These are phyloP conservation scores for Lapara coniferarum DNA, from an alignment of 2,888 invertebrate species.

Conservation along the genomic window DNA sequence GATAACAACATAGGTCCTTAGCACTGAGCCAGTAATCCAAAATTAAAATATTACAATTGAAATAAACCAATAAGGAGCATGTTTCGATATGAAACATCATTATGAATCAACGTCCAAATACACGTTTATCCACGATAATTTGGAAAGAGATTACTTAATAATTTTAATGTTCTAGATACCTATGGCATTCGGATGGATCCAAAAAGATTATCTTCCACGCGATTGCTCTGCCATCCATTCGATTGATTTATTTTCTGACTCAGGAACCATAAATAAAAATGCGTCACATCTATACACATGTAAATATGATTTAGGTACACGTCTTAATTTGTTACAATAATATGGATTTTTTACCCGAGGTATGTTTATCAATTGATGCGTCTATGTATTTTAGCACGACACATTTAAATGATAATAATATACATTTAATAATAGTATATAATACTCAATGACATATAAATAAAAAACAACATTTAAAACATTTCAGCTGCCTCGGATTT, in stretches of 20 bases:
- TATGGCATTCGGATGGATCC: neutral
- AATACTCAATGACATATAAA: no score
- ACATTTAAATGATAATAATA: no score
- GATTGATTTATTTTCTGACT: conserved; percentile 20
- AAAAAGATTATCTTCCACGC: conserved; percentile 15
- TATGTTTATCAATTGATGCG: neutral
- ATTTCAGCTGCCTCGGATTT: neutral
- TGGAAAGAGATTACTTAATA: neutral
- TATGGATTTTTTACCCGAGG: neutral
- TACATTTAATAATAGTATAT: no score
- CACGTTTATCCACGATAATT: no score
- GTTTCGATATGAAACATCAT: no score
- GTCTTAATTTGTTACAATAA: neutral
- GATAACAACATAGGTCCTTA: no score
- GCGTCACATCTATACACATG: conserved; percentile 8
- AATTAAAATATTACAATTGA: no score
- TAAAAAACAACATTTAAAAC: no score
- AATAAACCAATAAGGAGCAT: no score
- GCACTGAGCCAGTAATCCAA: no score
- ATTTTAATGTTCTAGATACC: neutral
- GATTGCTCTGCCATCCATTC: conserved; percentile 13
- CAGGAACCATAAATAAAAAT: conserved; percentile 5
- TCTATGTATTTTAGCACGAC: no score
- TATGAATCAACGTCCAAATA: no score
- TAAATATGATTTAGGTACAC: neutral